Evolutionary conservation across 1,140 invertebrate genomes (phyloP), one percentile per base, ranked within the genome.

Genomic region (Drosophila ficusphila): DNA sequence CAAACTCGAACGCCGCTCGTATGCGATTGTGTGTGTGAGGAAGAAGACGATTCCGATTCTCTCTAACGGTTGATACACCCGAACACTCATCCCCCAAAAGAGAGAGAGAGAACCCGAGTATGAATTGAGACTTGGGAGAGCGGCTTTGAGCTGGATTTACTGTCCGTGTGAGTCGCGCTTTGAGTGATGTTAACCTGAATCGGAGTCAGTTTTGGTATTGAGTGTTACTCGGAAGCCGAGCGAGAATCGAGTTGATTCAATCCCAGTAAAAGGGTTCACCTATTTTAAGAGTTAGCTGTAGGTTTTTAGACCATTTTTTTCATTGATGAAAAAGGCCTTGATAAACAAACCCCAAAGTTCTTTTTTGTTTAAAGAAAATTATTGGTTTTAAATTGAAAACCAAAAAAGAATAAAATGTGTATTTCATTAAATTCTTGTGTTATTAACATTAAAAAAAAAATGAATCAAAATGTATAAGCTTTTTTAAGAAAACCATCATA

Each of bases 41-140:
- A 65, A 81, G 77, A 73, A 79, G 75, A 69, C 52, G 33, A 54
- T 44, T 36, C 23, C 51, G 38, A 39, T 56, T 71, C 73, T 85
- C 76, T 88, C 82, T 86, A 86, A 86, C 82, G 82, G 82, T 71
- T 82, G 82, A 68, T 81, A 81, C 49, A 58, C 33, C 23, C 42
- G 58, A 75, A 25, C 56, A 51, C 62, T 67, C 60, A 65, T 51
- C 46, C 60, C 41, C 36, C 12, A 31, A 36, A 34, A 79, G 57
- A 29, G 21, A 21, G 9, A 34, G 49, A 27, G 36, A 42, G 41
- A 18, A 46, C 6, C n/a, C 9, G 51, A 48, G 46, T 14, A 36
- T 39, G 21, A 19, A 23, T 33, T 7, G 42, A 39, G 18, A 19
- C 33, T 33, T 2, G 16, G 7, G 36, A 64, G 48, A 49, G 42